Evolutionary conservation across 2,113 vertebrate species (phyloP).

Genomic region (Rhynchomys soricoides): DNA sequence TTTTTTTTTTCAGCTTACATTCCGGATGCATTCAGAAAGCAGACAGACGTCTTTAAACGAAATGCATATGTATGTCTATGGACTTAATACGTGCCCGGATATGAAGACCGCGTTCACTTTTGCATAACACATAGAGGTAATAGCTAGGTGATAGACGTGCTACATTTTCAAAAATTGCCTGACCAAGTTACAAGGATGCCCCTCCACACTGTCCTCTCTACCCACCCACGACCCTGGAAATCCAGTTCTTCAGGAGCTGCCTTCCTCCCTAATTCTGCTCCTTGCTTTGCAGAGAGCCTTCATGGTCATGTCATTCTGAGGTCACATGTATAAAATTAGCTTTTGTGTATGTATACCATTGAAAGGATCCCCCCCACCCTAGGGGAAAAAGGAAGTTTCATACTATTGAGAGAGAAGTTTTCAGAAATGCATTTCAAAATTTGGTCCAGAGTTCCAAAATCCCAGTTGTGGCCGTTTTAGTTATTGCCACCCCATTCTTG

Average conservation of each 20-base stretch:
- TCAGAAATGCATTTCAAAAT: conserved; percentile 69
- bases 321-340: conserved; percentile 80
- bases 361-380: conserved; percentile 48
- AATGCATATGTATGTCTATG: conserved; percentile 46
- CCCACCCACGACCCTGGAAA: not conserved
- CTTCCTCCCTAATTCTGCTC: conserved; percentile 52
- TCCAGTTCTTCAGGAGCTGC: conserved; percentile 42
- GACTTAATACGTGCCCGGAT: conserved; percentile 54
- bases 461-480: conserved; percentile 84
- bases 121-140: conserved; percentile 44
- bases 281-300: conserved; percentile 56
- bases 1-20: conserved; percentile 81
- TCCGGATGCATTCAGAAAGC: conserved; percentile 79
- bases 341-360: conserved; percentile 73
- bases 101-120: conserved; percentile 63
- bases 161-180: conserved; percentile 73
- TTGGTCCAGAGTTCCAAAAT: conserved; percentile 67
- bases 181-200: conserved; percentile 64
- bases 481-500: conserved; percentile 84
- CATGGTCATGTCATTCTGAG: conserved; percentile 70
- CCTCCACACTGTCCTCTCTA: not conserved
- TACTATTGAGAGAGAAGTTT: conserved; percentile 57
- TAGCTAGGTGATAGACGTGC: conserved; percentile 48
- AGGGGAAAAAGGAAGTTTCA: conserved; percentile 67
- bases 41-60: conserved; percentile 62